A percentile compares a stretch with the other conserved stretches of the same genome.
Evolutionary conservation across 2,113 vertebrate species (phyloP).

Genomic region (Cervus canadensis): DNA sequence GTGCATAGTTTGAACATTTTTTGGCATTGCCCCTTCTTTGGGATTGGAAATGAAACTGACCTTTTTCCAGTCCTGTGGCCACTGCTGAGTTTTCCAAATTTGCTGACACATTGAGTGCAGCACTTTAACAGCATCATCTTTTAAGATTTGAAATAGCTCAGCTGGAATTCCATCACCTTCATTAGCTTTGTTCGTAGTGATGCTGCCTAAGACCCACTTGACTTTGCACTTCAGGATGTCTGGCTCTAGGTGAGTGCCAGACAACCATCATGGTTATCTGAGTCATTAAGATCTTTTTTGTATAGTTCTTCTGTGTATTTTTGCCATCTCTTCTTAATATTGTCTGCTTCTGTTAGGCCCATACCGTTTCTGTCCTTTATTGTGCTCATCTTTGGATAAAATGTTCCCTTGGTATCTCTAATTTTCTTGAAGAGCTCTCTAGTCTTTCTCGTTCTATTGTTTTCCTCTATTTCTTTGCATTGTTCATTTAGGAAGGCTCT

Average conservation of each 20-base stretch:
- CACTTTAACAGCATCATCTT: not conserved
- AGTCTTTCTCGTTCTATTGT: not conserved
- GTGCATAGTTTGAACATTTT: not conserved
- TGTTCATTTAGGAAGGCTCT: not conserved
- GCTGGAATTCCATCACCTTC: not conserved
- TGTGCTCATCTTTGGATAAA: not conserved
- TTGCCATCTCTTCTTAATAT: not conserved
- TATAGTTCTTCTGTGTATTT: not conserved
- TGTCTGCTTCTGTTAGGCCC: not conserved
- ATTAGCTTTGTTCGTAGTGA: not conserved
- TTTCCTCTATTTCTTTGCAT: not conserved
- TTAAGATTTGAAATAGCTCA: not conserved
- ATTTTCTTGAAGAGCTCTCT: not conserved
- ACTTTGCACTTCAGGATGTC: not conserved
- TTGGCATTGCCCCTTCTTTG: not conserved
- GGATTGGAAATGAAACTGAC: not conserved
- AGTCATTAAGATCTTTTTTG: not conserved
- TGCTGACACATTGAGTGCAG: not conserved
- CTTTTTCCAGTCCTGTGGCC: not conserved
- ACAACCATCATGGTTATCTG: not conserved
- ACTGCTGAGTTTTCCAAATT: not conserved
- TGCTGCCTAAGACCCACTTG: not conserved
- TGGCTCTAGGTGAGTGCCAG: not conserved
- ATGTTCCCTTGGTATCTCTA: not conserved
- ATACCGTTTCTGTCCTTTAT: not conserved